A percentile compares a stretch with the other conserved stretches of the same genome.
Evolutionary conservation across 2,888 invertebrate species (phyloP).

Genomic region (Adineta ricciae): DNA sequence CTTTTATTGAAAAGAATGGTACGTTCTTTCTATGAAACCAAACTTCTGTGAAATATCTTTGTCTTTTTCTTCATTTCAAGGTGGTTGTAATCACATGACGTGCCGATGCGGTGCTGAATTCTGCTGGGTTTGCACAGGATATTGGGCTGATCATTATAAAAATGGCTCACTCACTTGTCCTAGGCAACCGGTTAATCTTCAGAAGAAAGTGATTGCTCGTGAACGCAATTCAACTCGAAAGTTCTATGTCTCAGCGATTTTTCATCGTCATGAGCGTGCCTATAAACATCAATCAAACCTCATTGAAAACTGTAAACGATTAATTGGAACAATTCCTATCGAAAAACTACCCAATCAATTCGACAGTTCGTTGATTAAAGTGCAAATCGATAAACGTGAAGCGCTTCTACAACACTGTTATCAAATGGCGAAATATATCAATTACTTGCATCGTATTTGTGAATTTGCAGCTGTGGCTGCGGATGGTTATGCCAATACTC

Average conservation of each 20-base stretch:
- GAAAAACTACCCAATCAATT: background rate
- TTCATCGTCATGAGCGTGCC: background rate
- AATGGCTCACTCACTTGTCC: background rate
- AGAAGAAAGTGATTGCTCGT: background rate
- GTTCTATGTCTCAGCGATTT: background rate
- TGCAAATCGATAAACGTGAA: constrained; percentile 12
- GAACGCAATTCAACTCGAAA: background rate
- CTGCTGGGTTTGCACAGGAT: constrained; percentile 17
- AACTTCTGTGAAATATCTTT: background rate
- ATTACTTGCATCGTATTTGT: background rate
- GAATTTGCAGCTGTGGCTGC: constrained; percentile 4
- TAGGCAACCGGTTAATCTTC: background rate
- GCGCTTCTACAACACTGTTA: background rate
- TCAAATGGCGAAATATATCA: background rate
- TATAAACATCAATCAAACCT: background rate
- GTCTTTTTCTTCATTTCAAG: background rate
- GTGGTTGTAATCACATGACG: constrained; percentile 24
- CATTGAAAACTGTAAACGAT: background rate
- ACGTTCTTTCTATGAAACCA: background rate
- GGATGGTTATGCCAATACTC: background rate
- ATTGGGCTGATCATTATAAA: background rate
- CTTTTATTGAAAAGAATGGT: background rate
- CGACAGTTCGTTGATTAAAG: background rate
- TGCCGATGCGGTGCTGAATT: constrained; percentile 27
- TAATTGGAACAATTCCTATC: background rate